Evolutionary conservation across 64 coral and sea anemone genomes (phyloP), one percentile per base, ranked within the genome.

Genomic region (Platygyra sinensis): DNA sequence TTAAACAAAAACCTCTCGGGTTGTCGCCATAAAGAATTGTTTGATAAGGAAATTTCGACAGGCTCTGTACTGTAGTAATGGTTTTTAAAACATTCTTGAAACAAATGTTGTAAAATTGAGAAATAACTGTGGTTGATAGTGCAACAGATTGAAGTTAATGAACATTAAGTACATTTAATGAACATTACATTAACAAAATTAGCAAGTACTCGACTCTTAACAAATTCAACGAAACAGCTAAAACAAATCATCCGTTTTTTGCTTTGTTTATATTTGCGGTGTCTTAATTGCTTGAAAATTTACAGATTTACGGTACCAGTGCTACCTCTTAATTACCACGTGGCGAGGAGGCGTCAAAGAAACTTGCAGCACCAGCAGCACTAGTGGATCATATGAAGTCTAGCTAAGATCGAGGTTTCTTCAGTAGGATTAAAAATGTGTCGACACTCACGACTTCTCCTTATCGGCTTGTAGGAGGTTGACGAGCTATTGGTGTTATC

Each of bases 251-350:
- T n/a, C 65, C 22, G 65, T 27, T 69, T 36, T 69, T 69, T 12
- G 65, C 10, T 69, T 46, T 69, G 65, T 69, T 69, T 69, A n/a
- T 69, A n/a, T n/a, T 69, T 69, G 20, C 25, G 22, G n/a, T 11
- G 25, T n/a, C 29, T n/a, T 69, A 27, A 24, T 27, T 69, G 65
- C 22, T 27, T 12, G 65, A 69, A 24, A 22, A 69, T 69, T 69
- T 69, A 67, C 64, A 69, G 65, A 8, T 69, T 69, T 25, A 69
- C 22, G 65, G 65, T 69, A 69, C 65, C 65, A 69, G 65, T 69
- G 24, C 65, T 12, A 24, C n/a, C 65, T 69, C 65, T 25, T 69
- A 69, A 69, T 69, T 69, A 69, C 65, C 65, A 69, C 65, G 65
- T 69, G 65, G 65, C 65, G 65, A 28, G 25, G 24, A 69, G 65